Evolutionary conservation across 2,113 vertebrate species (phyloP).

Genomic region (Bubo bubo): DNA sequence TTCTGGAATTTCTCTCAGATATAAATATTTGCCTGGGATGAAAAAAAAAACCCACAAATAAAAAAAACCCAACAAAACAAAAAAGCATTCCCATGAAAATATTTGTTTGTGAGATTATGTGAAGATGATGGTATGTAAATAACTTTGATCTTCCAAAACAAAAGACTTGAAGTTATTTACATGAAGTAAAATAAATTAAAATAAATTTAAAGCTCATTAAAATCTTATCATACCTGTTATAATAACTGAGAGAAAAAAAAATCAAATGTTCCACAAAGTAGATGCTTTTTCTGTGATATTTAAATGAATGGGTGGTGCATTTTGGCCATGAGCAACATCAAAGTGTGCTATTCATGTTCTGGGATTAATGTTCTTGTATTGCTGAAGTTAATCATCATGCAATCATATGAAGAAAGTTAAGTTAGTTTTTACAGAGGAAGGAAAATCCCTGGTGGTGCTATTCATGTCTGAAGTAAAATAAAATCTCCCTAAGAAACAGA

Average conservation of each 20-base stretch:
- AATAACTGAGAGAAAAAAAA: constrained; percentile 17
- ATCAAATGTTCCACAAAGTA: constrained; percentile 11
- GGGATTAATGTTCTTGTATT: constrained; percentile 65
- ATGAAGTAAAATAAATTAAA: constrained; percentile 56
- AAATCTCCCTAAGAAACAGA: constrained; percentile 28
- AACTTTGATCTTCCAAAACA: constrained; percentile 39
- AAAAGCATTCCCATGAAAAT: neutral
- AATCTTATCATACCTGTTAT: constrained; percentile 55
- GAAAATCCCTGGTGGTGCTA: constrained; percentile 45
- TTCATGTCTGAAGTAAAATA: constrained; percentile 53
- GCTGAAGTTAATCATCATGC: constrained; percentile 67
- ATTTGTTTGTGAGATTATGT: neutral
- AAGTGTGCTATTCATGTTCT: constrained; percentile 71
- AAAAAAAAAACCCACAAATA: neutral
- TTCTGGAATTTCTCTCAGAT: neutral
- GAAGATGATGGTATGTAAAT: neutral
- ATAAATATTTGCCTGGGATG: neutral
- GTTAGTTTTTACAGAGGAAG: constrained; percentile 30
- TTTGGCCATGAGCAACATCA: constrained; percentile 71
- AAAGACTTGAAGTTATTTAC: constrained; percentile 55
- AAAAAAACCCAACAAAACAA: neutral
- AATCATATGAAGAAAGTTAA: constrained; percentile 61
- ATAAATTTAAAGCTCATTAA: constrained; percentile 65
- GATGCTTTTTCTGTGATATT: constrained; percentile 71
- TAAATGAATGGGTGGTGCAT: constrained; percentile 68